Percentiles rank a stretch among this genome's conserved stretches.
Evolutionary conservation across 2,797 vertebrate genomes (phyloP).

Genomic region (Rhinichthys osculus): DNA sequence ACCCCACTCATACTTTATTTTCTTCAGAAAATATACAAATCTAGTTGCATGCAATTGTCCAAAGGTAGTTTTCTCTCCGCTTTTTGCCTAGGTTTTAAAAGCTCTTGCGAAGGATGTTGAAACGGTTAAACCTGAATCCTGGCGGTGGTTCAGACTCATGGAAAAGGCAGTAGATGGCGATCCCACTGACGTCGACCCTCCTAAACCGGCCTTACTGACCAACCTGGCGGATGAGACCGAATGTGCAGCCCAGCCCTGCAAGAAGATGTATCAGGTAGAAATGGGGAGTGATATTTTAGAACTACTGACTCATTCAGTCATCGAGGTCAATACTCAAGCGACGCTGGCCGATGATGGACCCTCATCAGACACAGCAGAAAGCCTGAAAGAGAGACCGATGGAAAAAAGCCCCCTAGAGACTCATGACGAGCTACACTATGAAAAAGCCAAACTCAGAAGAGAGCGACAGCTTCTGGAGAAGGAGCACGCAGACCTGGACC

Average conservation of each 20-base stretch:
- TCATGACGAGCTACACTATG: constrained; percentile 46
- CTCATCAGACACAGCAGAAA: not conserved
- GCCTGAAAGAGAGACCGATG: constrained; percentile 15
- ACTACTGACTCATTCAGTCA: constrained; percentile 67
- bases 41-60: not conserved
- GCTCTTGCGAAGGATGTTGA: constrained; percentile 26
- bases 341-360: constrained; percentile 73
- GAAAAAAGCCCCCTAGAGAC: constrained; percentile 41
- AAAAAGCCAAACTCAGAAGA: constrained; percentile 58
- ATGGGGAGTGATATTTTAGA: constrained; percentile 74
- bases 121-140: constrained; percentile 57
- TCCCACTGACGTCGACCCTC: constrained; percentile 27
- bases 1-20: not conserved
- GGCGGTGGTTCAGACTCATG: constrained; percentile 81
- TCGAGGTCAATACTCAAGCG: constrained; percentile 39
- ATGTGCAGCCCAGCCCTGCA: constrained; percentile 52
- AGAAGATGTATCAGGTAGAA: constrained; percentile 61
- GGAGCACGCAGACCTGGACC: constrained; percentile 65
- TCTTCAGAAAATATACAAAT: not conserved
- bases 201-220: constrained; percentile 36
- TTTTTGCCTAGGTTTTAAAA: constrained; percentile 35
- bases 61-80: not conserved
- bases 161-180: constrained; percentile 78
- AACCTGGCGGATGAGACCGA: constrained; percentile 46
- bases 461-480: constrained; percentile 63